Evolutionary conservation across 1,140 invertebrate species (phyloP).

Genomic region (Drosophila elegans): DNA sequence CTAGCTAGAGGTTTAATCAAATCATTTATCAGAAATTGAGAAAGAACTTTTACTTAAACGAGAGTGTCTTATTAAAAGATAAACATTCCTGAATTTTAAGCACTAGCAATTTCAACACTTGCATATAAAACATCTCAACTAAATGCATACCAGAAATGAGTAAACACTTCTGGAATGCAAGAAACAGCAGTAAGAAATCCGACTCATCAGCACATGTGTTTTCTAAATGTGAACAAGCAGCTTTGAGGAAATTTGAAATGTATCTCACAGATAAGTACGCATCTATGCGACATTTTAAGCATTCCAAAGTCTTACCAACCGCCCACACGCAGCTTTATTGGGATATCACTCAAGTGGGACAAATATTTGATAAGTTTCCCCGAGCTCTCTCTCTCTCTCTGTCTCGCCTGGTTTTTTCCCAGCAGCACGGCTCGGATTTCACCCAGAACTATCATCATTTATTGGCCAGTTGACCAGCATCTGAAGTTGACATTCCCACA

Average conservation of each 20-base stretch:
- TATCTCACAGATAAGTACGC: conserved; percentile 20
- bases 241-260: conserved; percentile 12
- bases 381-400: not conserved
- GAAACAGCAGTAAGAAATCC: not conserved
- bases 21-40: too few species aligned
- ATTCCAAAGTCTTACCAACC: conserved; percentile 17
- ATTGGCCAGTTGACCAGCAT: conserved; percentile 42
- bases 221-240: conserved; percentile 1
- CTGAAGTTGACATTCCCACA: conserved; percentile 34
- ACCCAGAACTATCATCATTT: conserved; percentile 41
- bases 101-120: not conserved
- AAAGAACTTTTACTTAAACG: too few species aligned
- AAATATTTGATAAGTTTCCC: conserved; percentile 49
- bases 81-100: not conserved
- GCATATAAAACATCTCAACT: conserved; percentile 2
- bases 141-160: not conserved
- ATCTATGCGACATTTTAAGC: conserved; percentile 4
- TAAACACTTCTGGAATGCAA: conserved; percentile 11
- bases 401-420: conserved; percentile 1
- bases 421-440: conserved; percentile 29
- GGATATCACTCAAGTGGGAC: conserved; percentile 44
- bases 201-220: conserved; percentile 4
- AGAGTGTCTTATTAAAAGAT: not conserved
- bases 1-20: too few species aligned
- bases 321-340: conserved; percentile 15